Percentiles rank a stretch among this genome's conserved stretches.
Conservation (phyloP, 35 echinoderm and acorn worm species). For the Patiria miniata region DNA sequence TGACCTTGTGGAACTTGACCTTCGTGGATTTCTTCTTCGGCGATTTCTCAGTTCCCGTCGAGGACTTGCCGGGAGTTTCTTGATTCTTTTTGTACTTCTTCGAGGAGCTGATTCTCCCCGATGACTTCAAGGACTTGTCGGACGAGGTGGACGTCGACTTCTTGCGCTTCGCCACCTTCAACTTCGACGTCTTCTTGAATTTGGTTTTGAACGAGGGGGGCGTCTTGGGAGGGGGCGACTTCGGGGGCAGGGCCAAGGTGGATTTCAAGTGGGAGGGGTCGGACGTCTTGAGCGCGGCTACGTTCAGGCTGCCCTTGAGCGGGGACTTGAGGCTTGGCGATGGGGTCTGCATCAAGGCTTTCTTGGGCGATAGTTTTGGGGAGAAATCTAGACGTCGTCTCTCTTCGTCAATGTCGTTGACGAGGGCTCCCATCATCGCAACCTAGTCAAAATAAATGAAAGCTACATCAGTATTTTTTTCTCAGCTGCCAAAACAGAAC, state of each 20-base stretch:
- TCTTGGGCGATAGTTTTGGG: constrained; percentile 31
- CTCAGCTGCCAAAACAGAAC: background rate
- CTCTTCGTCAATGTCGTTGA: constrained; percentile 71
- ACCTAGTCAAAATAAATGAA: constrained; percentile 35
- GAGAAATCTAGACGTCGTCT: constrained; percentile 38
- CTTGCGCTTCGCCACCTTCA: constrained; percentile 17
- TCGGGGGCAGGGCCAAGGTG: constrained; percentile 7
- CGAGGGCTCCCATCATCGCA: constrained; percentile 79
- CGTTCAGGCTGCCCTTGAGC: constrained; percentile 3
- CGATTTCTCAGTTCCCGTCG: background rate
- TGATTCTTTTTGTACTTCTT: background rate
- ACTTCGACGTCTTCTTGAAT: constrained; percentile 38
- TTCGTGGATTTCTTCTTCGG: background rate
- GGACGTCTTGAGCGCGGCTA: background rate
- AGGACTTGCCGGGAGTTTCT: background rate
- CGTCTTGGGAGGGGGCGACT: constrained; percentile 36
- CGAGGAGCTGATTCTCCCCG: background rate
- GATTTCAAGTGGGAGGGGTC: constrained; percentile 15
- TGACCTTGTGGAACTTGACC: background rate
- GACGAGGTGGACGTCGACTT: constrained; percentile 8
- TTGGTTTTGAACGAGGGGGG: constrained; percentile 39
- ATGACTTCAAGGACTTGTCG: background rate
- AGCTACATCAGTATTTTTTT: background rate
- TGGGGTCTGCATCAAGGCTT: constrained; percentile 19
- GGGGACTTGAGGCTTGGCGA: background rate